A percentile compares a stretch with the other conserved stretches of the same genome.
Evolutionary conservation across 2,888 invertebrate species (phyloP).

Genomic region (Charanyca ferruginea): DNA sequence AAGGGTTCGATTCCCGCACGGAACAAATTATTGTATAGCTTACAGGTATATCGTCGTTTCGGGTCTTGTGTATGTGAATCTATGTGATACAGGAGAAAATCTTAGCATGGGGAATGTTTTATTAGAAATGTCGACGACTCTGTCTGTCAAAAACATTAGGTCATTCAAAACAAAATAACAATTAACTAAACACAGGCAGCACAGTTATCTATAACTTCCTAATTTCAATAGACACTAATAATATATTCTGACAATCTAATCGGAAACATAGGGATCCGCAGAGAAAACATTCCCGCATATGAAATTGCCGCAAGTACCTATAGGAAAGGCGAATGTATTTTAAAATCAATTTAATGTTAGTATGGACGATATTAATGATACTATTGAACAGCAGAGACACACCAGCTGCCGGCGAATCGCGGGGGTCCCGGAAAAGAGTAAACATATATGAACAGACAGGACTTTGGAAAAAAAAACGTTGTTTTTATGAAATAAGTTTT

Average conservation of each 20-base stretch:
- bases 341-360: slow-evolving; percentile 68
- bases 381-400: slow-evolving; percentile 74
- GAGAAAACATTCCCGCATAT: slow-evolving; percentile 47
- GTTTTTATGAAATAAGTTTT: too few species aligned
- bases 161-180: not conserved
- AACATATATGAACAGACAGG: slow-evolving; percentile 24
- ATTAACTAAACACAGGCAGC: slow-evolving; percentile 11
- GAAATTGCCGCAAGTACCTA: slow-evolving; percentile 47
- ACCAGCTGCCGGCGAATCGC: slow-evolving; percentile 75
- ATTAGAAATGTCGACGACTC: too few species aligned
- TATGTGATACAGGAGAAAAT: too few species aligned
- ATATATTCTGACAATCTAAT: slow-evolving; percentile 39
- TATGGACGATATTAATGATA: slow-evolving; percentile 76
- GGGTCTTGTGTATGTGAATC: too few species aligned
- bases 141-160: too few species aligned
- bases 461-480: too few species aligned
- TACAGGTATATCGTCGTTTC: too few species aligned
- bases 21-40: too few species aligned
- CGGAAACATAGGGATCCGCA: slow-evolving; percentile 37
- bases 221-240: slow-evolving; percentile 26
- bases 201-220: not conserved
- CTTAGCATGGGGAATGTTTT: too few species aligned
- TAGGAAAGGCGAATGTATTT: slow-evolving; percentile 62
- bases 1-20: too few species aligned
- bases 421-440: slow-evolving; percentile 73